Evolutionary conservation across 2,113 vertebrate genomes (phyloP), one percentile per base, ranked within the genome.

Genomic region (Gasterosteus nipponicus): DNA sequence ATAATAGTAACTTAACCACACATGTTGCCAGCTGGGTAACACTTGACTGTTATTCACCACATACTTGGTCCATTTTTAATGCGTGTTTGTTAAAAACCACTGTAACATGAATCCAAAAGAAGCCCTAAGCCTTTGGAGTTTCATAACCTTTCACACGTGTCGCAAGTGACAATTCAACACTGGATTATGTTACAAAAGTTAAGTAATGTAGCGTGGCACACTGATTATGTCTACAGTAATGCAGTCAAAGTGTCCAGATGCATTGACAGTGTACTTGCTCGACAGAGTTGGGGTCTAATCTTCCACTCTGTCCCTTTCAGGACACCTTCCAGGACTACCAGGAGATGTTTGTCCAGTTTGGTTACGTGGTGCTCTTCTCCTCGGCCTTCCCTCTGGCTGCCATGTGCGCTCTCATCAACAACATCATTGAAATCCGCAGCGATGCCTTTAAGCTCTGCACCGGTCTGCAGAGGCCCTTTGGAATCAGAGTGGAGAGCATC

Each of bases 271-370:
- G 22, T 16, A 38, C 44, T n/a, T 14, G 15, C 42, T 5, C 41
- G n/a, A 1, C 44, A 10, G 10, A 59, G 22, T n/a, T 71, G 49
- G 38, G 22, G 22, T 38, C 65, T 66, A 75, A 73, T 42, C 31
- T 6, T 71, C 31, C 16, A 5, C 29, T 35, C 78, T 67, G 47
- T 73, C 22, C 61, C 69, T 71, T 44, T 2, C 92, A 99, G 98
- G 97, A 98, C 93, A 97, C 98, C 0, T 97, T 99, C 92, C 96
- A 97, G 89, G 98, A 98, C 93, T 98, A 98, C 91, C 97, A 98
- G 85, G 98, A 99, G 93, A 98, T 99, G 98, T 98, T 99, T 77
- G 95, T 98, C 84, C 97, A 99, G 94, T 99, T 99, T 0, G 98
- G 97, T 58, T 99, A 99, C 1, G 97, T 99, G 70, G 97, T 98